phyloP scores from a whole-genome alignment of 1,140 invertebrate species.

The Melanaphis sacchari region DNA sequence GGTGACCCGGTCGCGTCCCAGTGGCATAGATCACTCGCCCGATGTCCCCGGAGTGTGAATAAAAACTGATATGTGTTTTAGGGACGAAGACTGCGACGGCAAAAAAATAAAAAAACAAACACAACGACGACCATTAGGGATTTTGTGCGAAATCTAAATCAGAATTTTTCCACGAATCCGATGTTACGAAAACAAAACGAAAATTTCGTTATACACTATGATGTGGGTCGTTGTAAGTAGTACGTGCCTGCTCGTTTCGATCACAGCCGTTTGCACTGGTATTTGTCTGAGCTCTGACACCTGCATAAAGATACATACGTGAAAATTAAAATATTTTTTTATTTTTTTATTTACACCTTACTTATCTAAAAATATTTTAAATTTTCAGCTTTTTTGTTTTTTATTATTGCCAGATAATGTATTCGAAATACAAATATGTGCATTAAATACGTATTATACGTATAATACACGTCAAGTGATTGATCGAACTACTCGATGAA shows the following conservation, averaged over 20 bases:
- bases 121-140: background rate
- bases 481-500: background rate
- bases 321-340: background rate
- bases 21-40: conserved; percentile 23
- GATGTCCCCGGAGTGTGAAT: conserved; percentile 8
- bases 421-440: background rate
- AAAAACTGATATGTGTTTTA: conserved; percentile 39
- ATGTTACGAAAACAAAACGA: background rate
- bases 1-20: background rate
- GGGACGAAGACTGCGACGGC: background rate
- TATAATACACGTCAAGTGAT: background rate
- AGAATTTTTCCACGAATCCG: background rate
- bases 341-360: too few relatives aligned
- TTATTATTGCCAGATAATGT: background rate
- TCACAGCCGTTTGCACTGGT: background rate
- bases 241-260: background rate
- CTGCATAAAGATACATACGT: background rate
- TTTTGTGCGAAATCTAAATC: background rate
- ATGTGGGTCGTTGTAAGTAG: background rate
- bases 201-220: background rate
- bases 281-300: background rate
- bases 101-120: background rate
- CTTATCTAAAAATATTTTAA: background rate
- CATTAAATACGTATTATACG: background rate
- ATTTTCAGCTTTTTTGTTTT: background rate